A percentile compares a stretch with the other conserved stretches of the same genome.
Evolutionary conservation across 2,797 vertebrate species (phyloP).

Genomic region (Girardinus metallicus): DNA sequence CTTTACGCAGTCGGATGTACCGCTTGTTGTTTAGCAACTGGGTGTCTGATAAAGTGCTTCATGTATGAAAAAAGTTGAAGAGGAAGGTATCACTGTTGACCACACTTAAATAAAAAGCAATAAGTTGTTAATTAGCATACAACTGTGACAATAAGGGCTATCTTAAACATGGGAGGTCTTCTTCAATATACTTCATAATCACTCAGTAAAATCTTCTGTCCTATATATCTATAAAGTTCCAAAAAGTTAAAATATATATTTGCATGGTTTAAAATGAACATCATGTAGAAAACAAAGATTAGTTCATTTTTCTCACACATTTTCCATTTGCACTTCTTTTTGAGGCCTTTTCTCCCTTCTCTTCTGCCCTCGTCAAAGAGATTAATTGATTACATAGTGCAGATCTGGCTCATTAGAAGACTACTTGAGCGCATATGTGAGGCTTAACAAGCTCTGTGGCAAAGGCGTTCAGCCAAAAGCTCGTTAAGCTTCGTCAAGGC

Average conservation of each 20-base stretch:
- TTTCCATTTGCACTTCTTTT: conserved; percentile 20
- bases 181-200: not conserved
- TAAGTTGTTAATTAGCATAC: not conserved
- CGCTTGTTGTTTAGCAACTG: not conserved
- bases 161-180: conserved; percentile 8
- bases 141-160: not conserved
- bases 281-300: conserved; percentile 11
- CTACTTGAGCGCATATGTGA: conserved; percentile 50
- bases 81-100: not conserved
- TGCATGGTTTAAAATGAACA: not conserved
- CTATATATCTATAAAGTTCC: not conserved
- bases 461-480: conserved; percentile 24
- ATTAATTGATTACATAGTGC: conserved; percentile 64
- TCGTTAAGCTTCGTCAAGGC: conserved; percentile 48
- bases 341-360: conserved; percentile 7
- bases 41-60: not conserved
- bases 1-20: not conserved
- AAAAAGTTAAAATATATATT: not conserved
- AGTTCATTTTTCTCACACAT: not conserved
- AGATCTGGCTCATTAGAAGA: conserved; percentile 59
- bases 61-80: not conserved
- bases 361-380: conserved; percentile 51
- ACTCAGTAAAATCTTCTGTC: not conserved
- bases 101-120: not conserved
- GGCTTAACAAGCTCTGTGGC: conserved; percentile 52